Evolutionary conservation across 2,797 vertebrate genomes (phyloP), one percentile per base, ranked within the genome.

Genomic region (Pipistrellus kuhlii): DNA sequence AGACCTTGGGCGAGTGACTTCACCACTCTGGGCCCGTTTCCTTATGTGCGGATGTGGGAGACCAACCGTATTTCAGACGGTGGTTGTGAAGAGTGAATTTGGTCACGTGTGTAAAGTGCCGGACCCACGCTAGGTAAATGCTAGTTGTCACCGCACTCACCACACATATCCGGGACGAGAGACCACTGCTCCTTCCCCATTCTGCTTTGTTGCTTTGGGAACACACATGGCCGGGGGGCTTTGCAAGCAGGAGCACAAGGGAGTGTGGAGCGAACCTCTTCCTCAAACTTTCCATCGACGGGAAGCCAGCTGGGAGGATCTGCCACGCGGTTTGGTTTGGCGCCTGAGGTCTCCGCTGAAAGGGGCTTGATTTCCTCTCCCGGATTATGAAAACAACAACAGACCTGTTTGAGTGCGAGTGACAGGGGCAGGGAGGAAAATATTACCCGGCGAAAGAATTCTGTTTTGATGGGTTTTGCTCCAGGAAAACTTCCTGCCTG

Each of bases 291-390:
- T 95, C 95, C 95, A 81, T 10, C 1, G 84, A 62, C 12, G 69
- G 93, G 89, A 95, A 95, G 91, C 88, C 83, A 59, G 94, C 88
- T 93, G 94, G 90, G 95, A 95, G 64, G 88, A 94, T 95, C 93
- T 95, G 92, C 80, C 27, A 41, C 73, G 88, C 10, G 4, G 83
- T 88, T 86, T 96, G 88, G 88, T 96, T 95, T 97, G 97, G 96
- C 92, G 92, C 96, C 96, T 87, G 84, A 92, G 96, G 96, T 95
- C 96, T 96, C 85, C 5, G 68, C 94, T 44, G 80, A 87, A 84
- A 97, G 96, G 95, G 96, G 88, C 94, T 96, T 6, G 14, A 85
- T 97, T 97, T 97, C 96, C 96, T 97, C 96, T 96, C 96, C 81
- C 92, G 91, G 92, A 87, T 95, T 78, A 75, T 83, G 88, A 96